A percentile compares a stretch with the other conserved stretches of the same genome.
Conservation (phyloP, 2,888 invertebrate genomes). For the Cephus pulcher region DNA sequence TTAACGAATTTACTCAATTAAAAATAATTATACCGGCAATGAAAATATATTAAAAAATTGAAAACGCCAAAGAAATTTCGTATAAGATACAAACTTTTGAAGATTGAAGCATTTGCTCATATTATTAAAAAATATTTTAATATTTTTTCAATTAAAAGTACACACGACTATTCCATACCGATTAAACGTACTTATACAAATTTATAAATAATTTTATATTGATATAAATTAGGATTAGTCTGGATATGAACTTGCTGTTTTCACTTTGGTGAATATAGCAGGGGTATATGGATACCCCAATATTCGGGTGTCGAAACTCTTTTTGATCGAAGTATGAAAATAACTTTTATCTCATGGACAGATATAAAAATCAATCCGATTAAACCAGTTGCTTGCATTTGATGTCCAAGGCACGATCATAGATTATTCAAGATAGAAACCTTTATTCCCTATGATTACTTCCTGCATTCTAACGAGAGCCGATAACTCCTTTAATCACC, state of each 20-base stretch:
- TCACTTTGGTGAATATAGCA: neutral
- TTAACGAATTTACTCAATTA: neutral
- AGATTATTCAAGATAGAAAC: neutral
- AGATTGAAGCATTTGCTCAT: neutral
- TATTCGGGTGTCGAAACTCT: neutral
- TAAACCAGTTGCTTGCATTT: neutral
- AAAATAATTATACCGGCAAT: neutral
- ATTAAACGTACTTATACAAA: neutral
- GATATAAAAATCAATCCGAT: neutral
- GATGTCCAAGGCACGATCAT: neutral
- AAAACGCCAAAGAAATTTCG: neutral
- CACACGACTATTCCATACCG: neutral
- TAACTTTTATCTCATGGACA: neutral
- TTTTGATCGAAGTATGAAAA: neutral
- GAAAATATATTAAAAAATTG: neutral
- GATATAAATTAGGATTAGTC: neutral
- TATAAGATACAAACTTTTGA: neutral
- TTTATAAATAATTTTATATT: neutral
- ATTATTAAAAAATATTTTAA: neutral
- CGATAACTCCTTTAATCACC: neutral
- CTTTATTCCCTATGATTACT: neutral
- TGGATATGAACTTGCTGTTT: neutral
- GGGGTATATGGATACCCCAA: neutral
- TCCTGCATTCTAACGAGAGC: neutral
- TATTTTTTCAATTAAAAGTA: no score